phyloP scores from a whole-genome alignment of 2,888 invertebrate species.

The Tipula unca region DNA sequence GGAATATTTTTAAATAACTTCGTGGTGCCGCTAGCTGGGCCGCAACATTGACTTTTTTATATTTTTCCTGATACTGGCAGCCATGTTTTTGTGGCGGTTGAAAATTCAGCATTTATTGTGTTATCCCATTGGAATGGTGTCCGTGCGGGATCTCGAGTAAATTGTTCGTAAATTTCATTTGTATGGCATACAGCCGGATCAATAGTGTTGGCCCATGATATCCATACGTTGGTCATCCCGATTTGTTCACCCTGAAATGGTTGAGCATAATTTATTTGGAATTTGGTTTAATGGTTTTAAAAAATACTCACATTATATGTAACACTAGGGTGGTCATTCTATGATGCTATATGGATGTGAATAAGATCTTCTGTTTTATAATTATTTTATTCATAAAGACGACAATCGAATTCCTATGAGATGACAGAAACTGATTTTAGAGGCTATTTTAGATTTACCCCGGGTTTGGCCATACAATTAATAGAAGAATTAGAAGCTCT shows the following conservation, averaged over 20 bases:
- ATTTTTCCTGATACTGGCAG: constrained; percentile 43
- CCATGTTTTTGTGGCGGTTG: constrained; percentile 37
- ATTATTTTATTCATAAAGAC: no score
- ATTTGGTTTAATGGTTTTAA: neutral
- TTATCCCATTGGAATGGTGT: constrained; percentile 56
- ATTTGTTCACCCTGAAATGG: constrained; percentile 69
- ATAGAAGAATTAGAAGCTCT: no score
- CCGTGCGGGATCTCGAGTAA: constrained; percentile 53
- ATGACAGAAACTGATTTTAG: no score
- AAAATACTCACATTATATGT: constrained; percentile 61
- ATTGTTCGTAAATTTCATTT: constrained; percentile 50
- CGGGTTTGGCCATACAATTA: no score
- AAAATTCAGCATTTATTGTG: constrained; percentile 36
- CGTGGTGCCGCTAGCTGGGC: constrained; percentile 35
- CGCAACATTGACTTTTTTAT: constrained; percentile 49
- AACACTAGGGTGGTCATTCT: no score
- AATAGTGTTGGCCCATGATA: constrained; percentile 53
- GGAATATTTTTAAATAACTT: constrained; percentile 54
- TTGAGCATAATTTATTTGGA: neutral
- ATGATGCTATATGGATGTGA: no score
- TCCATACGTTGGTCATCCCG: constrained; percentile 59
- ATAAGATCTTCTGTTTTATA: no score
- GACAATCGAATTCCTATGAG: no score
- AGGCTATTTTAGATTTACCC: no score
- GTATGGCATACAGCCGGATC: constrained; percentile 58